Conservation (phyloP, 2,113 vertebrate genomes). For the Chinchilla lanigera region DNA sequence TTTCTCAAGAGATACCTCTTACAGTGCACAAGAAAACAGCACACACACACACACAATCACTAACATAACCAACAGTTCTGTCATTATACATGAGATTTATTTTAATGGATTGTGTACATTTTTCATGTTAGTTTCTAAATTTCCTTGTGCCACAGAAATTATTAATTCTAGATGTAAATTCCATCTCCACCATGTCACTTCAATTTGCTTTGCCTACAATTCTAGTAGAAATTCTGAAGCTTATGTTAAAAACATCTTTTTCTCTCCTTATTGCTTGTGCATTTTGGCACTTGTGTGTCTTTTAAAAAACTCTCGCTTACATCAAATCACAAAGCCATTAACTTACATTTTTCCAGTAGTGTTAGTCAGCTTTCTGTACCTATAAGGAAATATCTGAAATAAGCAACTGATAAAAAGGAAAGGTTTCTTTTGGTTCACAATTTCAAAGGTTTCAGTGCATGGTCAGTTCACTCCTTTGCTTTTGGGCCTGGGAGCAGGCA, state of each 20-base stretch:
- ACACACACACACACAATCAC: not conserved
- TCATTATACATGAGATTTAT: not conserved
- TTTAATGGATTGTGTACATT: not conserved
- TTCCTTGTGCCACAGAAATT: not conserved
- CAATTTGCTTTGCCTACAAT: not conserved
- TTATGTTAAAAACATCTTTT: not conserved
- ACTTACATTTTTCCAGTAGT: not conserved
- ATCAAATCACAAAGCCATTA: not conserved
- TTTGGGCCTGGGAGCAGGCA: not conserved
- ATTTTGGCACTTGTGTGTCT: not conserved
- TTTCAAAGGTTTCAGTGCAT: not conserved
- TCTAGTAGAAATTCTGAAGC: constrained; percentile 6
- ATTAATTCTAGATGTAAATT: not conserved
- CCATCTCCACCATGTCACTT: not conserved
- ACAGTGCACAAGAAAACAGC: not conserved
- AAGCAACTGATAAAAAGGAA: not conserved
- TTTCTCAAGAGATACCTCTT: not conserved
- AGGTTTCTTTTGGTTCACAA: not conserved
- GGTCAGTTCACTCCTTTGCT: not conserved
- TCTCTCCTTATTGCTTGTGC: not conserved
- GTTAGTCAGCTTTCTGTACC: not conserved
- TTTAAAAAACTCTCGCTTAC: not conserved
- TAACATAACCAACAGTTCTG: not conserved
- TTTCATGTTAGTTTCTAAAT: not conserved
- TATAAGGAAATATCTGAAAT: not conserved